Evolutionary conservation across 1,140 invertebrate species (phyloP), one percentile per base, ranked within the genome.

Genomic region (Mya arenaria): DNA sequence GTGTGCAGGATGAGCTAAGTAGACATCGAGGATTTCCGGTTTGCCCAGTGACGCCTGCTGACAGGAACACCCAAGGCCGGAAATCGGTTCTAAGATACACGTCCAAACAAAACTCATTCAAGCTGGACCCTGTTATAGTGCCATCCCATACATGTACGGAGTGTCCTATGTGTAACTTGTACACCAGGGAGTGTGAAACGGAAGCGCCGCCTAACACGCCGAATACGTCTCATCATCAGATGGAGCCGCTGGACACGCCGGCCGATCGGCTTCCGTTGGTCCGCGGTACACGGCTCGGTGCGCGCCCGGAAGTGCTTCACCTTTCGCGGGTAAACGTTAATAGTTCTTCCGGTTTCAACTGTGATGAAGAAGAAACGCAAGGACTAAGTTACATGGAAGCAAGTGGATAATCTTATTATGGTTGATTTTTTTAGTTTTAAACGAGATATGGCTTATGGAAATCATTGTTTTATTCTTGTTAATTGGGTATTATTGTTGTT

Each of bases 131-230:
- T 0, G 86, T 87, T 15, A 68, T 87, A 32, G 86, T 87, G 1
- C 86, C 86, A 15, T 87, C 86, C 4, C 86, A 87, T 48, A 83
- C 84, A 0, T 84, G 84, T 34, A 83, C 71, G 4, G 86, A 87
- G 25, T 87, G 86, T 75, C 80, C 84, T 2, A 81, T 87, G 82
- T 87, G 86, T 79, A 83, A 83, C 37, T 44, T 78, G 19, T 74
- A 68, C 30, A 37, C 58, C 17, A 58, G 65, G 30, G 75, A 78
- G n/a, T 39, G 63, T 28, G 80, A 82, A 55, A 80, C 82, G 0
- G 32, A 74, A 25, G 82, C 79, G 52, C 86, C 86, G 0, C 86
- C 86, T 30, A 87, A 87, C 34, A 87, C 83, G 34, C 85, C 85
- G n/a, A 84, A 63, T 19, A 62, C 79, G 23, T 19, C 36, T 37